A percentile compares a stretch with the other conserved stretches of the same genome.
Evolutionary conservation across 2,113 vertebrate genomes (phyloP).

Genomic region (Bothrops jararaca): DNA sequence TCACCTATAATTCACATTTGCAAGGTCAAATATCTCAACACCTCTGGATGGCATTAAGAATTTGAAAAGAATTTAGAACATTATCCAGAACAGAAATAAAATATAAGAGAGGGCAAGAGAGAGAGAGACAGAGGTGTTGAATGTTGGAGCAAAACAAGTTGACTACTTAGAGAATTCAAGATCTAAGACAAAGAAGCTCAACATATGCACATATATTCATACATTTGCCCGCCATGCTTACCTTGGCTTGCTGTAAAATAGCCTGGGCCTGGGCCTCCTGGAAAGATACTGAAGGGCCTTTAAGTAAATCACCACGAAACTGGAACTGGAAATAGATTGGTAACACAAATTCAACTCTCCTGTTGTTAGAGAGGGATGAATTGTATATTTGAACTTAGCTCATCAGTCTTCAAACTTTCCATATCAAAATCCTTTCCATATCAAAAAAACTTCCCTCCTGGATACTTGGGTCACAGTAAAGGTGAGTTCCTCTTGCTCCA

Average conservation of each 20-base stretch:
- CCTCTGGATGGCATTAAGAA: neutral
- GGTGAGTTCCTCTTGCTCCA: neutral
- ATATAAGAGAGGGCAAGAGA: neutral
- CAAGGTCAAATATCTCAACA: neutral
- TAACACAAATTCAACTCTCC: neutral
- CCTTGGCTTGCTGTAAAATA: constrained; percentile 85
- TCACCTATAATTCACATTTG: neutral
- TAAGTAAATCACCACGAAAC: constrained; percentile 75
- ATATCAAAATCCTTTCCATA: neutral
- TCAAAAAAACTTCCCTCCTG: neutral
- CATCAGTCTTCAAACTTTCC: neutral
- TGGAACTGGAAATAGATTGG: constrained; percentile 74
- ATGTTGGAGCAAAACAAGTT: neutral
- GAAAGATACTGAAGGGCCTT: constrained; percentile 82
- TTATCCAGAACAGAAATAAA: neutral
- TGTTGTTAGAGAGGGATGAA: neutral
- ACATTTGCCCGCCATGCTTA: constrained; percentile 38
- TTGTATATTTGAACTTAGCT: neutral
- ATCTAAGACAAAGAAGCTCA: neutral
- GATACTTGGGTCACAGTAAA: neutral
- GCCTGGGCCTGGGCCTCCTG: constrained; percentile 89
- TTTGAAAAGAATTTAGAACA: neutral
- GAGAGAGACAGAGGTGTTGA: neutral
- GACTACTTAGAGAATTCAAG: fast-evolving
- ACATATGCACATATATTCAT: neutral